Conservation (phyloP, 2,113 vertebrate genomes). For the Pelecanoides urinatrix region DNA sequence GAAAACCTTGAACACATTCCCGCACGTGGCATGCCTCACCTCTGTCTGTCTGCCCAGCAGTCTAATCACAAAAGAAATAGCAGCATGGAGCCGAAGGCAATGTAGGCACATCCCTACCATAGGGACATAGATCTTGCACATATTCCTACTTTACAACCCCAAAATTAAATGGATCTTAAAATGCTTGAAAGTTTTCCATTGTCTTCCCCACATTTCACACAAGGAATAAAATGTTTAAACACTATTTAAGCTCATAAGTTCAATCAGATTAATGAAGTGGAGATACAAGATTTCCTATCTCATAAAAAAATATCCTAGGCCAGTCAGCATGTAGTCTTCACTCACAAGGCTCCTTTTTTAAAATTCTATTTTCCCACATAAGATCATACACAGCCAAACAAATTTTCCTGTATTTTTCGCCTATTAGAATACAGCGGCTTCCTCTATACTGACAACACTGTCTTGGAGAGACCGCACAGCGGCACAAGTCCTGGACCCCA, state of each 20-base stretch:
- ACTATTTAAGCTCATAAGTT: neutral
- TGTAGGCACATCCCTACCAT: neutral
- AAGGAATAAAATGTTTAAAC: neutral
- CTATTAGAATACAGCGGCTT: neutral
- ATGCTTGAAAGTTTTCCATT: neutral
- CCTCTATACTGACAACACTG: neutral
- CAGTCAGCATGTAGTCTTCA: neutral
- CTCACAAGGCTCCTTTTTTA: neutral
- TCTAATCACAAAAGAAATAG: neutral
- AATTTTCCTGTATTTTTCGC: neutral
- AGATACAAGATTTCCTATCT: neutral
- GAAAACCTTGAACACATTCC: neutral
- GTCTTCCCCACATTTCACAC: neutral
- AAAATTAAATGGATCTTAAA: neutral
- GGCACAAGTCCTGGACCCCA: neutral
- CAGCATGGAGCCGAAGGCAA: neutral
- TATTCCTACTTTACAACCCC: neutral
- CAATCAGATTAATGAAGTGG: neutral
- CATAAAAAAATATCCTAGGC: neutral
- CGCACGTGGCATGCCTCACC: neutral
- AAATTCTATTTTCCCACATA: neutral
- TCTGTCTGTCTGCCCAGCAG: neutral
- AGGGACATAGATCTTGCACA: neutral
- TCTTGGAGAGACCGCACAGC: neutral
- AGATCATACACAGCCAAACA: neutral